Conservation (phyloP, 1,140 invertebrate genomes). For the Prorops nasuta region DNA sequence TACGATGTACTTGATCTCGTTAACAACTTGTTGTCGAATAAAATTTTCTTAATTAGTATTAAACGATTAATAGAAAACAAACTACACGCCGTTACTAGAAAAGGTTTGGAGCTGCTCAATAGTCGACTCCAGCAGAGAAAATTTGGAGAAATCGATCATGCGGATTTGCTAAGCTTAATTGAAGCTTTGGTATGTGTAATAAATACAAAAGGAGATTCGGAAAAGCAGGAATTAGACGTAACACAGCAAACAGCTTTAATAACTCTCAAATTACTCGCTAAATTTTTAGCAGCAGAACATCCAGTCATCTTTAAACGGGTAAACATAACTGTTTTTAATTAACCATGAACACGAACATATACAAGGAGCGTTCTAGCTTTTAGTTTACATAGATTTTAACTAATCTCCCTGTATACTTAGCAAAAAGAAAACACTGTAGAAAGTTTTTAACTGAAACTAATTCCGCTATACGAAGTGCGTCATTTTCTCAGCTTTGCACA, state of each 20-base stretch:
- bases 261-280: conserved; percentile 77
- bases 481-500: no score
- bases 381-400: no score
- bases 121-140: conserved; percentile 70
- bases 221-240: conserved; percentile 57
- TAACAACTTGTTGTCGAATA: conserved; percentile 74
- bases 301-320: conserved; percentile 65
- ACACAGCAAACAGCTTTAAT: conserved; percentile 80
- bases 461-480: no score
- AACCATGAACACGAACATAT: no score
- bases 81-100: conserved; percentile 68
- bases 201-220: conserved; percentile 40
- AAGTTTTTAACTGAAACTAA: no score
- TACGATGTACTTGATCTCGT: conserved; percentile 76
- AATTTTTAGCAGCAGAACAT: conserved; percentile 64
- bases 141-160: conserved; percentile 56
- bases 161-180: conserved; percentile 61
- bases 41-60: conserved; percentile 76
- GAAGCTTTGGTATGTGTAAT: conserved; percentile 63
- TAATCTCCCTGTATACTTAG: no score
- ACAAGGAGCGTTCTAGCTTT: no score
- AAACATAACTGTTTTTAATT: conserved; percentile 19
- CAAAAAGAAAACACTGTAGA: no score
- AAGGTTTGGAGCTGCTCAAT: conserved; percentile 82
- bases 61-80: conserved; percentile 69